Evolutionary conservation across 2,797 vertebrate genomes (phyloP), one percentile per base, ranked within the genome.

Genomic region (Parotocinclus haroldoi): DNA sequence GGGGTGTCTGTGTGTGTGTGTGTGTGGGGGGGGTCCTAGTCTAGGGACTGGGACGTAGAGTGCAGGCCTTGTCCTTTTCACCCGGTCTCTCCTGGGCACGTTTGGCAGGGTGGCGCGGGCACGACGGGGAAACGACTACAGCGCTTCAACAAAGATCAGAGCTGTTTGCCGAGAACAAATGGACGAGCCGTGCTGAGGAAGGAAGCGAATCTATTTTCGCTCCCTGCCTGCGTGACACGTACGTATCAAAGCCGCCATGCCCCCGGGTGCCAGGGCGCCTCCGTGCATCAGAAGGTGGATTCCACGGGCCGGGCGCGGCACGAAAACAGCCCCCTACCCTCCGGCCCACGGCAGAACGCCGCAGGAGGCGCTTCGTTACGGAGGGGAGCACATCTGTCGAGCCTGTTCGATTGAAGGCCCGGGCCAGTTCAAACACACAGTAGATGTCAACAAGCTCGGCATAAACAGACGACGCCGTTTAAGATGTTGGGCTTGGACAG

Each of bases 121-220:
- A 12, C 2, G 40, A 44, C 40, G 11, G 12, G 10, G 13, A 48
- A n/a, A 12, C 45, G 13, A 13, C 45, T n/a, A n/a, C 45, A 12
- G 1, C 45, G 12, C 45, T 48, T n/a, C 45, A 48, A 7, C 3
- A n/a, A n/a, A n/a, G 1, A 73, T 66, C 19, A 51, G 59, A 49
- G n/a, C n/a, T n/a, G 63, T 76, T 73, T 79, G 66, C 67, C 67
- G 44, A 51, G 62, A 76, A 71, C 67, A 73, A 77, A 73, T 55
- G 12, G 12, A 27, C 5, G 48, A 11, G 44, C 4, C 4, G 57
- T 40, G 36, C 59, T 60, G 51, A 19, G 48, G 13, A 27, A 66
- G n/a, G 18, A 62, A 49, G 59, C 57, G 17, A 56, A 70, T 58
- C 60, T 4, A 10, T 70, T 67, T 62, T 62, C 48, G 52, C 68